Evolutionary conservation across 2,113 vertebrate species (phyloP).

Genomic region (Tringa solitaria): DNA sequence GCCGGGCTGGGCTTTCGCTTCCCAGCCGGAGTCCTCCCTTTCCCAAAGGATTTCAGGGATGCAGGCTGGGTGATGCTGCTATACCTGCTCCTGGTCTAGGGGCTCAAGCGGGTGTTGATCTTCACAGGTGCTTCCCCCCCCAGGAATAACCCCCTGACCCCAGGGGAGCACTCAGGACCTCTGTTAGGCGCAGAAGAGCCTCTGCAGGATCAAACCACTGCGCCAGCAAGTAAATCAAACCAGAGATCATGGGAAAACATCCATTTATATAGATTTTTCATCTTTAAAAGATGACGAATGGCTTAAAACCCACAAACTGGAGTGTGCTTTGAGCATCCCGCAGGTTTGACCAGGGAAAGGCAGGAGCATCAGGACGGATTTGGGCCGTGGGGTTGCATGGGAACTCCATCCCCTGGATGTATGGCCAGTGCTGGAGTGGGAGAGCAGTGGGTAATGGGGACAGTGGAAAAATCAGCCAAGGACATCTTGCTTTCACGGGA

Average conservation of each 20-base stretch:
- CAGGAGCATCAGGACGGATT: rapidly evolving
- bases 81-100: neutral
- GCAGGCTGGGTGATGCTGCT: rapidly evolving
- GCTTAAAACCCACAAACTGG: neutral
- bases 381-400: neutral
- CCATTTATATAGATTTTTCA: neutral
- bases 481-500: neutral
- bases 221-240: neutral
- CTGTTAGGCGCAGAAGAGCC: neutral
- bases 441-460: neutral
- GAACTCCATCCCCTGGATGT: neutral
- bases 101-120: neutral
- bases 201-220: neutral
- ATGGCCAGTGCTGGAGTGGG: neutral
- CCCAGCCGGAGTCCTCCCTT: neutral
- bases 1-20: neutral
- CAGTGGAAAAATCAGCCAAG: neutral
- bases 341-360: neutral
- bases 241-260: neutral
- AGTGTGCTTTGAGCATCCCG: neutral
- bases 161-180: neutral
- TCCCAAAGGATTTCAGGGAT: neutral
- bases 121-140: neutral
- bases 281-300: neutral
- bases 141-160: neutral